Conservation (phyloP, 2,113 vertebrate genomes). For the Calonectris borealis region DNA sequence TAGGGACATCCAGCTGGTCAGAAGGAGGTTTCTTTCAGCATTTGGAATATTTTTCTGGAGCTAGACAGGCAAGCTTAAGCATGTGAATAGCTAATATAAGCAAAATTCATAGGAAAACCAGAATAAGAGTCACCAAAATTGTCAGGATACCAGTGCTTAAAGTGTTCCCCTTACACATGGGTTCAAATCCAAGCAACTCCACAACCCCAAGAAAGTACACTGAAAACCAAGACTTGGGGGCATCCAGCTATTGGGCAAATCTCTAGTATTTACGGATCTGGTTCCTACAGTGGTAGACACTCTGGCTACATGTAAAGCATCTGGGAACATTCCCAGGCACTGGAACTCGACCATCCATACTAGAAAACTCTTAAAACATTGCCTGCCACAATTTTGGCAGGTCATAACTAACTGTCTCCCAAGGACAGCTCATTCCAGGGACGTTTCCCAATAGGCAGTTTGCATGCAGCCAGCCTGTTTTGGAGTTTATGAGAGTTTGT, state of each 20-base stretch:
- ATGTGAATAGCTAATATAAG: background rate
- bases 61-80: background rate
- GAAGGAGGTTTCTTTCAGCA: background rate
- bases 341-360: background rate
- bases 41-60: background rate
- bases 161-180: background rate
- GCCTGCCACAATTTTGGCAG: constrained; percentile 29
- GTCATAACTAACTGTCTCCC: background rate
- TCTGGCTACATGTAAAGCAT: background rate
- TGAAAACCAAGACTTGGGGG: background rate
- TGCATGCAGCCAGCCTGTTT: background rate
- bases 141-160: background rate
- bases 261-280: background rate
- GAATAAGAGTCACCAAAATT: background rate
- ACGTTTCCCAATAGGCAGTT: background rate
- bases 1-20: background rate
- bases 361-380: constrained; percentile 21
- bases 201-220: background rate
- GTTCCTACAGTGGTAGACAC: background rate
- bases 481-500: constrained; percentile 10
- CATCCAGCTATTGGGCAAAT: background rate
- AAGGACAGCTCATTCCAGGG: constrained; percentile 21
- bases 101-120: background rate
- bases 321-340: constrained; percentile 22
- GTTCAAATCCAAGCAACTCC: background rate